Evolutionary conservation across 2,797 vertebrate genomes (phyloP).

Genomic region (Siniperca scherzeri): DNA sequence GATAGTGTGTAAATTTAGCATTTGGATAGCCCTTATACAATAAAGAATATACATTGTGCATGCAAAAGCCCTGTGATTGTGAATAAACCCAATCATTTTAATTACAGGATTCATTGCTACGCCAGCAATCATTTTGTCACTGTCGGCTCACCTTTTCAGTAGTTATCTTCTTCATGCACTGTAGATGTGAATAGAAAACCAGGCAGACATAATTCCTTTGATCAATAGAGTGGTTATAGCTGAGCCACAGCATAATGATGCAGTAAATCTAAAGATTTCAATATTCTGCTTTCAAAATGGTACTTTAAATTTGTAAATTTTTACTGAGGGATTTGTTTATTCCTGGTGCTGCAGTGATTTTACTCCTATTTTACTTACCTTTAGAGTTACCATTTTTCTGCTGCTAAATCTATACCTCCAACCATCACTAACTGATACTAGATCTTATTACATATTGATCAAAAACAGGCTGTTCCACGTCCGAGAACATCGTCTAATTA

Average conservation of each 20-base stretch:
- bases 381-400: constrained; percentile 53
- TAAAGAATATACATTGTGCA: neutral
- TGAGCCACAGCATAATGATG: constrained; percentile 60
- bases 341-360: constrained; percentile 41
- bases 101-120: constrained; percentile 31
- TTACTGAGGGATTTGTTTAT: constrained; percentile 66
- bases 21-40: neutral
- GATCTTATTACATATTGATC: constrained; percentile 86
- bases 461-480: constrained; percentile 75
- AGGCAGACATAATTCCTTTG: constrained; percentile 59
- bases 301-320: constrained; percentile 53
- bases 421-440: constrained; percentile 82
- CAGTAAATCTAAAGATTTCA: constrained; percentile 69
- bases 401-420: constrained; percentile 56
- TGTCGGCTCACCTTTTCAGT: constrained; percentile 41
- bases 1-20: neutral
- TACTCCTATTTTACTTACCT: constrained; percentile 66
- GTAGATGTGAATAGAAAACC: constrained; percentile 46
- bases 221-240: constrained; percentile 69
- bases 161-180: constrained; percentile 31
- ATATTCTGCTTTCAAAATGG: constrained; percentile 63
- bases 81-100: constrained; percentile 23
- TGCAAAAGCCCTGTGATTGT: neutral
- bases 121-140: constrained; percentile 22
- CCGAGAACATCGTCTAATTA: constrained; percentile 81